Evolutionary conservation across 2,888 invertebrate genomes (phyloP).

Genomic region (Cepaea hortensis): DNA sequence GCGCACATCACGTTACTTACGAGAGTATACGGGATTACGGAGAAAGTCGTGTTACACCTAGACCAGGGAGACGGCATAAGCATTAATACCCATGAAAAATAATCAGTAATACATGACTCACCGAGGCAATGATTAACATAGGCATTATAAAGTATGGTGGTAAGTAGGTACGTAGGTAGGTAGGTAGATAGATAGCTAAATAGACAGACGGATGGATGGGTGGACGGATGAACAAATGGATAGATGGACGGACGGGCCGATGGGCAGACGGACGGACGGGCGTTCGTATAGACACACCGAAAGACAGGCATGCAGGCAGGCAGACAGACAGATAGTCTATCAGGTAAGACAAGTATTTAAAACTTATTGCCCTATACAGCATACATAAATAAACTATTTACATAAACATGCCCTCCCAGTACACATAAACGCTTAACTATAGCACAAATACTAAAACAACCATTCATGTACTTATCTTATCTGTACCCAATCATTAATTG

Average conservation of each 20-base stretch:
- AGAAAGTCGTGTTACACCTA: no score
- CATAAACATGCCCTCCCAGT: no score
- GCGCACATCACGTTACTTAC: no score
- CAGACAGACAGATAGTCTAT: background rate
- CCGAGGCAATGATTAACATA: no score
- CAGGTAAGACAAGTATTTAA: background rate
- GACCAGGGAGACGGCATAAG: no score
- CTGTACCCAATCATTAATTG: no score
- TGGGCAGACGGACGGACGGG: background rate
- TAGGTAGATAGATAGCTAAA: background rate
- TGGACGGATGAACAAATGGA: background rate
- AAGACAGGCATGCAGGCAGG: background rate
- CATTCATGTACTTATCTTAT: background rate
- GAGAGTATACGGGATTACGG: no score
- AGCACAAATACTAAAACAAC: background rate
- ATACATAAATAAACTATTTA: background rate
- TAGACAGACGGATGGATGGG: background rate
- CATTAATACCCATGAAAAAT: no score
- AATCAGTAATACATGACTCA: no score
- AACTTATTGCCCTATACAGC: no score
- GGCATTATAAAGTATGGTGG: no score
- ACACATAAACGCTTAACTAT: background rate
- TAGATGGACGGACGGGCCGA: background rate
- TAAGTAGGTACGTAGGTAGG: background rate
- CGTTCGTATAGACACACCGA: background rate